phyloP scores from a whole-genome alignment of 1,140 invertebrate genomes.

The Heterodera schachtii region DNA sequence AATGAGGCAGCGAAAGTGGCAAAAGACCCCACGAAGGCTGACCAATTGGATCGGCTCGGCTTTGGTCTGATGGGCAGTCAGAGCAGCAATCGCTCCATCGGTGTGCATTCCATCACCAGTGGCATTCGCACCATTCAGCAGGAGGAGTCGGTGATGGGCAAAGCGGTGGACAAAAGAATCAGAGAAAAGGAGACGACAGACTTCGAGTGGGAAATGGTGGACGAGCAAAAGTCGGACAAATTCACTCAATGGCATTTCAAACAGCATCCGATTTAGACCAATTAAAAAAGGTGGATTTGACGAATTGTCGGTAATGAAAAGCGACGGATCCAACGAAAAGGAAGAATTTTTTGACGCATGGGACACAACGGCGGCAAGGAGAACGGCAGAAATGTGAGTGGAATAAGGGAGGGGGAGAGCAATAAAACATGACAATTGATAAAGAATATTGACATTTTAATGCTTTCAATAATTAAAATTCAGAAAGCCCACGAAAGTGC shows the following conservation, averaged over 20 bases:
- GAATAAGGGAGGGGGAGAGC: too few species aligned
- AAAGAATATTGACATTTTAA: background rate
- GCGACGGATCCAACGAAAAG: constrained; percentile 19
- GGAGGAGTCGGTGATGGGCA: constrained; percentile 66
- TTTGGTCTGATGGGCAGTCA: constrained; percentile 76
- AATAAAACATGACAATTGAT: too few species aligned
- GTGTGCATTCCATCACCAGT: constrained; percentile 82
- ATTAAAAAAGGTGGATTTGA: background rate
- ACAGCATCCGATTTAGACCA: background rate
- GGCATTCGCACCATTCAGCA: constrained; percentile 93
- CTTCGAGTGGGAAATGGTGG: constrained; percentile 55
- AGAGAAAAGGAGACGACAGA: constrained; percentile 43
- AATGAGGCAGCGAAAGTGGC: constrained; percentile 24
- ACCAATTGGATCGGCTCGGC: constrained; percentile 86
- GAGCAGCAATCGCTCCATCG: constrained; percentile 69
- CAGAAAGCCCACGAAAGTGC: constrained; percentile 19
- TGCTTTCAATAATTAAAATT: background rate
- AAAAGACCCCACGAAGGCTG: constrained; percentile 81
- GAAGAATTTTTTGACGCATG: constrained; percentile 59
- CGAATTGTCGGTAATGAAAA: background rate
- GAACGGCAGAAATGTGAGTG: constrained; percentile 2
- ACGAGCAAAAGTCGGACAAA: constrained; percentile 49
- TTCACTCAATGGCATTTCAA: constrained; percentile 13
- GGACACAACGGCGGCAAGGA: constrained; percentile 34
- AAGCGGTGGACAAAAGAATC: constrained; percentile 11